A percentile compares a stretch with the other conserved stretches of the same genome.
phyloP scores from a whole-genome alignment of 2,113 vertebrate genomes.

The Geococcyx californianus region DNA sequence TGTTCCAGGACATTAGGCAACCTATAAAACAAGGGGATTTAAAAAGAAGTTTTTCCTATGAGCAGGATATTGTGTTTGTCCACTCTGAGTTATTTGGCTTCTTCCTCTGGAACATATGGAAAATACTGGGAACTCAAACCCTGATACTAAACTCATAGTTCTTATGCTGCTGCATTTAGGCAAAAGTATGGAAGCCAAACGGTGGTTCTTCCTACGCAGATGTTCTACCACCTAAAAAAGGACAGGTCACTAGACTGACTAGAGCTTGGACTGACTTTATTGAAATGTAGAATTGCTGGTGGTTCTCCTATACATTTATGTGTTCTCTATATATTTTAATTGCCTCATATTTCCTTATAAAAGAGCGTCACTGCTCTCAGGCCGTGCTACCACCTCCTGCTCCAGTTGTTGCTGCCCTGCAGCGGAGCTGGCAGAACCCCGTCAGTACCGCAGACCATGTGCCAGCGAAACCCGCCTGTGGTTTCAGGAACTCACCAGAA shows the following conservation, averaged over 20 bases:
- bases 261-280: background rate
- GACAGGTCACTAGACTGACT: background rate
- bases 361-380: background rate
- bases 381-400: background rate
- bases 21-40: background rate
- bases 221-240: background rate
- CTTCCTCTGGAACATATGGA: background rate
- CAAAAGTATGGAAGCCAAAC: background rate
- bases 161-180: background rate
- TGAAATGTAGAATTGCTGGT: background rate
- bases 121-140: background rate
- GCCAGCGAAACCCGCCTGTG: background rate
- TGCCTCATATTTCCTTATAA: background rate
- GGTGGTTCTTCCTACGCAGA: background rate
- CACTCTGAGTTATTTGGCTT: background rate
- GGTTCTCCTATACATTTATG: background rate
- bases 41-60: background rate
- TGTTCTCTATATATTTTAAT: background rate
- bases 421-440: background rate
- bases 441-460: rapidly evolving
- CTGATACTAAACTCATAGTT: background rate
- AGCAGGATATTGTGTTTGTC: background rate
- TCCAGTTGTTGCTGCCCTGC: background rate
- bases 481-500: background rate
- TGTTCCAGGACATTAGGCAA: background rate